Evolutionary conservation across 2,888 invertebrate genomes (phyloP).

Genomic region (Caenorhabditis uteleia): DNA sequence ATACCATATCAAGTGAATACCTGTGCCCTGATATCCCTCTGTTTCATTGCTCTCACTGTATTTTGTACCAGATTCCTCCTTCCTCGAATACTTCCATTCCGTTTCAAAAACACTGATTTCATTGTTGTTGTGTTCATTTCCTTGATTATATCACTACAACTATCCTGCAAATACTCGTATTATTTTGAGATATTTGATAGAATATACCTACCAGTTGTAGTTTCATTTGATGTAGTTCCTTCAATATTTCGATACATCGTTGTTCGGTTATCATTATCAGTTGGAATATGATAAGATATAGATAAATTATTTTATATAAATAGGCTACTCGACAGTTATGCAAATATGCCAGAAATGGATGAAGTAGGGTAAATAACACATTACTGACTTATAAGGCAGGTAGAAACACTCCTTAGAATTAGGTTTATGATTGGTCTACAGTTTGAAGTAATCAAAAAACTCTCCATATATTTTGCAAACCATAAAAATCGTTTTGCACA

Average conservation of each 20-base stretch:
- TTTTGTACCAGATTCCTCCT: conserved; percentile 20
- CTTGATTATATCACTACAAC: conserved; percentile 11
- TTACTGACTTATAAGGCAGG: too few species aligned
- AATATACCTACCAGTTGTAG: conserved; percentile 16
- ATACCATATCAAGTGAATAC: too few species aligned
- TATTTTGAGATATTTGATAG: background rate
- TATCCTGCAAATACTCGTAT: conserved; percentile 8
- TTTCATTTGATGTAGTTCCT: conserved; percentile 26
- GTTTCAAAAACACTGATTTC: background rate
- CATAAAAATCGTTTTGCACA: too few species aligned
- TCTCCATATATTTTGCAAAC: too few species aligned
- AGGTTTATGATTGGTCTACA: too few species aligned
- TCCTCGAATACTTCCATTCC: conserved; percentile 26
- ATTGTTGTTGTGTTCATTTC: conserved; percentile 14
- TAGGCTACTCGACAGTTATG: too few species aligned
- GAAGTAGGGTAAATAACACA: too few species aligned
- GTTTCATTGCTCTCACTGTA: conserved; percentile 9
- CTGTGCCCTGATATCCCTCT: background rate
- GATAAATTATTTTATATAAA: too few species aligned
- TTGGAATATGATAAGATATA: too few species aligned
- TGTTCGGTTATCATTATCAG: background rate
- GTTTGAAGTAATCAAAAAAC: too few species aligned
- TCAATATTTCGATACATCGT: conserved; percentile 17
- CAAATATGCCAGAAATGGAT: too few species aligned
- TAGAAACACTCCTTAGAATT: too few species aligned